Percentiles rank a stretch among this genome's conserved stretches.
phyloP scores from a whole-genome alignment of 2,113 vertebrate species.

The Ginglymostoma cirratum region DNA sequence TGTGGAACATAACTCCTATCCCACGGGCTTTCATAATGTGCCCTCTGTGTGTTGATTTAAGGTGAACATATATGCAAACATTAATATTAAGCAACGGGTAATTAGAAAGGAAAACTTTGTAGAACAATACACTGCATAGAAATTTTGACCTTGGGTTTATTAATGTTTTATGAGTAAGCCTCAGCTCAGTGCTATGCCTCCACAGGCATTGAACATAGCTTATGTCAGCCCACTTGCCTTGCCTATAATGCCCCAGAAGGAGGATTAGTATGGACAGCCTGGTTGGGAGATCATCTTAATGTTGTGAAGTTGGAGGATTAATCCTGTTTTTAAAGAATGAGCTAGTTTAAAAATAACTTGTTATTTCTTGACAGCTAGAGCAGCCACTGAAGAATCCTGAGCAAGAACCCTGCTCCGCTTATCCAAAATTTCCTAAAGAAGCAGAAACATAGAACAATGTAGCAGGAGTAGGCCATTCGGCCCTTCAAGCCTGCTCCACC shows the following conservation, averaged over 20 bases:
- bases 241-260: background rate
- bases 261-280: background rate
- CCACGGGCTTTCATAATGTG: background rate
- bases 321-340: background rate
- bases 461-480: too few relatives aligned
- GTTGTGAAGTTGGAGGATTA: background rate
- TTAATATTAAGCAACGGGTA: background rate
- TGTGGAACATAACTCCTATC: background rate
- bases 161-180: slow-evolving; percentile 41
- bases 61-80: background rate
- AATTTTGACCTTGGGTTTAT: slow-evolving; percentile 34
- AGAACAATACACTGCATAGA: background rate
- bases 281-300: background rate
- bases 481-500: too few relatives aligned
- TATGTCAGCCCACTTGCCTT: background rate
- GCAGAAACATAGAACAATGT: too few relatives aligned
- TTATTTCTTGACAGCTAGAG: background rate
- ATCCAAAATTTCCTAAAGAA: background rate
- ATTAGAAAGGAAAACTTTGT: slow-evolving; percentile 29
- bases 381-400: background rate
- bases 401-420: background rate
- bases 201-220: background rate
- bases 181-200: background rate
- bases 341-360: background rate
- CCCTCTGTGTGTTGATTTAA: slow-evolving; percentile 12